Conservation (phyloP, 1,140 invertebrate species). For the Drosophila miranda region DNA sequence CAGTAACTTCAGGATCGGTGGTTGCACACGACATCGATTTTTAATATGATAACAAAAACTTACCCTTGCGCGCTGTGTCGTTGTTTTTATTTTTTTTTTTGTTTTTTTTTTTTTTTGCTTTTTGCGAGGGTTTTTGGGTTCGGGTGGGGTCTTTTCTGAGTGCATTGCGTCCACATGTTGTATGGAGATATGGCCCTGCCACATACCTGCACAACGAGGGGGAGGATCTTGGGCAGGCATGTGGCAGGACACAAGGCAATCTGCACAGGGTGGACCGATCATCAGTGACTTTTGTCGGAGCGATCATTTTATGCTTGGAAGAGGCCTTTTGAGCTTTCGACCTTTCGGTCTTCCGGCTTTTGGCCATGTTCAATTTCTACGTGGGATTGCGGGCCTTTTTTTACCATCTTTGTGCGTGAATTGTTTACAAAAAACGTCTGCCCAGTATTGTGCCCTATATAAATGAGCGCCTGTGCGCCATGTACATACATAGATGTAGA, state of each 20-base stretch:
- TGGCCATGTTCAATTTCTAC: conserved; percentile 7
- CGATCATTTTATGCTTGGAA: conserved; percentile 68
- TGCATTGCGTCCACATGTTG: too few relatives aligned
- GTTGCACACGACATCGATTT: conserved; percentile 42
- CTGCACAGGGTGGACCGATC: conserved; percentile 19
- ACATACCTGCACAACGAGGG: too few relatives aligned
- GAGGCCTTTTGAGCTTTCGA: conserved; percentile 3
- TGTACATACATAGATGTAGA: conserved; percentile 61
- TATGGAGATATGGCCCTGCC: too few relatives aligned
- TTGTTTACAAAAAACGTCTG: conserved; percentile 83
- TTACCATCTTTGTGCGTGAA: conserved; percentile 82
- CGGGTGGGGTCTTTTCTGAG: too few relatives aligned
- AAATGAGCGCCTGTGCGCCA: conserved; percentile 47
- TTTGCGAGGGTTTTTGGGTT: too few relatives aligned
- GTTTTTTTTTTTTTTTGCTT: too few relatives aligned
- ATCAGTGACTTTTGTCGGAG: conserved; percentile 34
- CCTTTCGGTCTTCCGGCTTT: conserved; percentile 20
- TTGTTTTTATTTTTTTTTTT: conserved; percentile 21
- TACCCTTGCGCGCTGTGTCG: conserved; percentile 42
- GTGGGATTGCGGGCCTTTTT: conserved; percentile 72
- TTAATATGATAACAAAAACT: conserved; percentile 50
- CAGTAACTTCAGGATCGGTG: conserved; percentile 49
- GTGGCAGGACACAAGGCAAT: conserved; percentile 12
- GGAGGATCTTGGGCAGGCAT: conserved; percentile 43
- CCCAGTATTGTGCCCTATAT: conserved; percentile 74